Evolutionary conservation across 2,113 vertebrate species (phyloP).

Genomic region (Vulpes lagopus): DNA sequence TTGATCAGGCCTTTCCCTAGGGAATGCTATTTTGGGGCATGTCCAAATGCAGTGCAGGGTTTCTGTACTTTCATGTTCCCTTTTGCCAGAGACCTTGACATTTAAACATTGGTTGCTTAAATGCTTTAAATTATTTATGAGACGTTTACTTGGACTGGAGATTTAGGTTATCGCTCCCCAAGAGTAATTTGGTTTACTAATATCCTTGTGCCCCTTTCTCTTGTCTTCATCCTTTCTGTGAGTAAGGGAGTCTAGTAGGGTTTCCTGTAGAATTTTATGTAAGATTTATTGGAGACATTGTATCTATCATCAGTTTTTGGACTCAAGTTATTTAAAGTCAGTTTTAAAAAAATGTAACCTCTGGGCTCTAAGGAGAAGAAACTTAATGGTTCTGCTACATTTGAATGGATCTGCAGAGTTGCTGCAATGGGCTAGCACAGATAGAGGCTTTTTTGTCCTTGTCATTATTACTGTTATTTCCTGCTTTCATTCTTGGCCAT

Average conservation of each 20-base stretch:
- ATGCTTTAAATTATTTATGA: slow-evolving; percentile 4
- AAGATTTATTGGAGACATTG: background rate
- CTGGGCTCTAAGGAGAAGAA: background rate
- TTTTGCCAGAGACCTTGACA: background rate
- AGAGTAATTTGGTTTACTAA: background rate
- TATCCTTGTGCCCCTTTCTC: background rate
- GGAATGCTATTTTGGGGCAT: background rate
- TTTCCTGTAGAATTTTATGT: background rate
- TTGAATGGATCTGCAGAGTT: background rate
- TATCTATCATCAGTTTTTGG: background rate
- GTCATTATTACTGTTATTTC: background rate
- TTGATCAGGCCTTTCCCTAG: background rate
- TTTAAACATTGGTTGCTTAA: background rate
- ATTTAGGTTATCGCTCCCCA: background rate
- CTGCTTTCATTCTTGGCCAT: background rate
- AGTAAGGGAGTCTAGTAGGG: background rate
- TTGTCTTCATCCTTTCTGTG: background rate
- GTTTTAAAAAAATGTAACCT: background rate
- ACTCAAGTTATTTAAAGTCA: background rate
- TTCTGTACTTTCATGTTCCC: background rate
- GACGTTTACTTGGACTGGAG: background rate
- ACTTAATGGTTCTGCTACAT: background rate
- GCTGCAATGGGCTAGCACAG: background rate
- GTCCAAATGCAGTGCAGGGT: background rate
- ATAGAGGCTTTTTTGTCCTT: background rate